Conservation (phyloP, 2,797 vertebrate species). For the Chanos chanos region DNA sequence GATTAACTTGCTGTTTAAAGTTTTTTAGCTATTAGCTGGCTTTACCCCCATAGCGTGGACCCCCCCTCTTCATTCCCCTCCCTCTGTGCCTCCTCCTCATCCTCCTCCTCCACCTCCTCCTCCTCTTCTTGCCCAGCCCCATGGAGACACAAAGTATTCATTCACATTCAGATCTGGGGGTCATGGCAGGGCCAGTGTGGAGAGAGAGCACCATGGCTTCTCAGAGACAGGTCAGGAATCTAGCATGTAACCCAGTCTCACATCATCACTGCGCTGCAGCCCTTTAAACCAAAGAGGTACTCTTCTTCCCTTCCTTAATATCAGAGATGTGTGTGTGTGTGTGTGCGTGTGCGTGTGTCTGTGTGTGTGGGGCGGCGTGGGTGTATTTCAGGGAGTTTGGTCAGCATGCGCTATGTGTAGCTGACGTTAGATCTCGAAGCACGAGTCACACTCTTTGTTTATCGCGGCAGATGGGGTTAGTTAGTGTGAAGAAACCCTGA, state of each 20-base stretch:
- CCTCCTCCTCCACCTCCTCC: slow-evolving; percentile 35
- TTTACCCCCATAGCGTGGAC: slow-evolving; percentile 51
- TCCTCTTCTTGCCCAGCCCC: slow-evolving; percentile 58
- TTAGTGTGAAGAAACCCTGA: slow-evolving; percentile 26
- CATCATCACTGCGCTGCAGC: slow-evolving; percentile 38
- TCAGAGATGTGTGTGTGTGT: slow-evolving; percentile 33
- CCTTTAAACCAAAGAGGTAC: slow-evolving; percentile 58
- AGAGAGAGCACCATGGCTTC: slow-evolving; percentile 61
- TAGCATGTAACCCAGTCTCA: slow-evolving; percentile 66
- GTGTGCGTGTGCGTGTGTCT: slow-evolving; percentile 29
- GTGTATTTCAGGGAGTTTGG: slow-evolving; percentile 31
- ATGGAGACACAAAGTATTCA: slow-evolving; percentile 81
- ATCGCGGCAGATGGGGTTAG: slow-evolving; percentile 35
- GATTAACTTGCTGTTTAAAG: slow-evolving; percentile 76
- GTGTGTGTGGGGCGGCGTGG: slow-evolving; percentile 19
- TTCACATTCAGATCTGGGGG: slow-evolving; percentile 82
- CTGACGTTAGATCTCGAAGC: slow-evolving; percentile 36
- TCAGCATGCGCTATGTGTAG: slow-evolving; percentile 40
- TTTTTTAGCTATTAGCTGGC: slow-evolving; percentile 71
- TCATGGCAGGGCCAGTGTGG: slow-evolving; percentile 76
- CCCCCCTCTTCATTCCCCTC: slow-evolving; percentile 40
- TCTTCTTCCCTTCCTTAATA: slow-evolving; percentile 52
- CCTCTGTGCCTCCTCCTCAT: slow-evolving; percentile 38
- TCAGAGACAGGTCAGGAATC: slow-evolving; percentile 74
- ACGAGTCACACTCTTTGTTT: slow-evolving; percentile 44